Base-by-base conservation (phyloP, 2,888 invertebrate species). In the Drosophila macrothrix region DNA sequence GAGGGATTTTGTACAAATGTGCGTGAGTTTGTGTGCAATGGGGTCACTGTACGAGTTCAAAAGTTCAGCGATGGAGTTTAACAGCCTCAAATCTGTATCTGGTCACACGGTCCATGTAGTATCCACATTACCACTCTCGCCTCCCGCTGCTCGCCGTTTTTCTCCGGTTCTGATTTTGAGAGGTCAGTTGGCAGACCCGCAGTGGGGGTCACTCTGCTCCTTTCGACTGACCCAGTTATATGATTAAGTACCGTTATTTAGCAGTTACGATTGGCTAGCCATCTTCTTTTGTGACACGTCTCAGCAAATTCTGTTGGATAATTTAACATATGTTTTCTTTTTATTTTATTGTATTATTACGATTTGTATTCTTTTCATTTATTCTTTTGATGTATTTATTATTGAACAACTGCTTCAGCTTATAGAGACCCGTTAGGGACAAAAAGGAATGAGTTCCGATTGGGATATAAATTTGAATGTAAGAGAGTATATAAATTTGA, bases 41-140 rank as follows among this genome's bases (percentile, higher is more conserved):
- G 67, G 85, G 85, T 90, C 85, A 86, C 81, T 75, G 83, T 71
- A 70, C 79, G 90, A 90, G 85, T 86, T 86, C 90, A 86, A 86
- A 90, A 90, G 85, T 86, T 86, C 85, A 88, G 43, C 74, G 28
- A 56, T 66, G 69, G 67, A 61, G 86, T 70, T 83, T 84, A 83
- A 78, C 76, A 83, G 76, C 84, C 84, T 63, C 78, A 59, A 73
- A 76, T 64, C 41, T 60, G 58, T 25, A 29, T 49, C 74, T 49
- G 73, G 59, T 59, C 53, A 53, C 46, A 29, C n/a, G 72, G 49
- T 46, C 53, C 22, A 54, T 50, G 39, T 31, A 37, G 22, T 33
- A 67, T n/a, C n/a, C 28, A 39, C 56, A 25, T 59, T 35, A 25
- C 37, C 54, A 14, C 35, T 43, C n/a, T 22, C 41, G 6, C 12